A percentile compares a stretch with the other conserved stretches of the same genome.
Evolutionary conservation across 2,113 vertebrate genomes (phyloP).

Genomic region (Bubo blakistoni): DNA sequence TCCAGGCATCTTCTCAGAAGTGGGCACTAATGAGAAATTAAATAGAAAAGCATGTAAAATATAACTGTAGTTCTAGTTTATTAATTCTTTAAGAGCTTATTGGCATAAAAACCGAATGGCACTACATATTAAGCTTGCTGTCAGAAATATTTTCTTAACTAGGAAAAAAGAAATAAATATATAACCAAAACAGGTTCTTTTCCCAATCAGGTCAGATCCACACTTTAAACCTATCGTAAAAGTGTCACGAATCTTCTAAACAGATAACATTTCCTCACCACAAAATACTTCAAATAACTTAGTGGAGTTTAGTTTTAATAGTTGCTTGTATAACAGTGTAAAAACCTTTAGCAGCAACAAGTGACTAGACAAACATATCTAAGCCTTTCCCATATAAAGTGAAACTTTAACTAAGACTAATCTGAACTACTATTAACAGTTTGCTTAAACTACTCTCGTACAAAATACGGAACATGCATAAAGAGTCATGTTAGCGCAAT

Average conservation of each 20-base stretch:
- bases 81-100: background rate
- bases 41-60: background rate
- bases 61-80: background rate
- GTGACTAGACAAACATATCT: background rate
- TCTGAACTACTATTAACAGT: background rate
- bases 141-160: background rate
- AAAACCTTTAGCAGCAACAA: background rate
- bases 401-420: background rate
- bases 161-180: background rate
- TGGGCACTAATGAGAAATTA: constrained; percentile 74
- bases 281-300: background rate
- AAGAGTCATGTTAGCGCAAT: background rate
- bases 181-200: background rate
- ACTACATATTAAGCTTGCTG: background rate
- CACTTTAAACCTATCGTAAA: background rate
- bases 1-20: constrained; percentile 83
- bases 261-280: background rate
- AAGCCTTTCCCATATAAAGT: background rate
- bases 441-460: background rate
- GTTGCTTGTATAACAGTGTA: background rate
- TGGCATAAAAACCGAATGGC: background rate
- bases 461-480: background rate
- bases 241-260: background rate
- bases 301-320: background rate
- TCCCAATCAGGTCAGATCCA: background rate